Conservation (phyloP, 1,140 invertebrate species). For the Tyrophagus putrescentiae region DNA sequence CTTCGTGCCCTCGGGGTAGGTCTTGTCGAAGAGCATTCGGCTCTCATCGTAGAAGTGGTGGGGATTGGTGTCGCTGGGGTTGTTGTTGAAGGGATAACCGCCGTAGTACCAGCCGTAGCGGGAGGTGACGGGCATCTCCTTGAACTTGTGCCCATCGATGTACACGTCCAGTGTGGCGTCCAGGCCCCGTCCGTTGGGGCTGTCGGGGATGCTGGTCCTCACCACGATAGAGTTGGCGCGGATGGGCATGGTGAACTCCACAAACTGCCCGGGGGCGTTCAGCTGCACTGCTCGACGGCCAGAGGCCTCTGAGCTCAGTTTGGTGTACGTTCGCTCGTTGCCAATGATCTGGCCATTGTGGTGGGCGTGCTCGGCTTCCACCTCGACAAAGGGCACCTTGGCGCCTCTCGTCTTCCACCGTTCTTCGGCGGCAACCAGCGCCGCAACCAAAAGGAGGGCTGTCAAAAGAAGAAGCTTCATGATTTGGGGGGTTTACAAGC, state of each 20-base stretch:
- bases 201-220: background rate
- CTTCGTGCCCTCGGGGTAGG: background rate
- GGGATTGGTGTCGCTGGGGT: background rate
- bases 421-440: too few relatives aligned
- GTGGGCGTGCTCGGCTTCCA: slow-evolving; percentile 4
- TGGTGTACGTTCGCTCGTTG: slow-evolving; percentile 4
- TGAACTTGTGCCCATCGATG: background rate
- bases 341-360: background rate
- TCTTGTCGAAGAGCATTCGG: slow-evolving; percentile 1
- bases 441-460: too few relatives aligned
- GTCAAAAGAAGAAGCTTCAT: too few relatives aligned
- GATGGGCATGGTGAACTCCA: slow-evolving; percentile 5
- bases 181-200: background rate
- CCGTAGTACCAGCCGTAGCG: slow-evolving; percentile 6
- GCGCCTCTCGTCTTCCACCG: slow-evolving; percentile 8
- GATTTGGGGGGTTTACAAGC: too few relatives aligned
- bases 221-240: slow-evolving; percentile 7
- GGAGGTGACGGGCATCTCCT: background rate
- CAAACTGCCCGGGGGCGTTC: background rate
- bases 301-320: slow-evolving; percentile 1
- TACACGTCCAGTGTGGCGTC: background rate
- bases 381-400: slow-evolving; percentile 7
- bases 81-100: background rate
- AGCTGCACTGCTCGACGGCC: slow-evolving; percentile 3
- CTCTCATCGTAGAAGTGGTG: slow-evolving; percentile 8